These are phyloP conservation scores for Amblyopsis hoosieri DNA, from an alignment of 2,797 vertebrate species.

Conservation along the genomic window DNA sequence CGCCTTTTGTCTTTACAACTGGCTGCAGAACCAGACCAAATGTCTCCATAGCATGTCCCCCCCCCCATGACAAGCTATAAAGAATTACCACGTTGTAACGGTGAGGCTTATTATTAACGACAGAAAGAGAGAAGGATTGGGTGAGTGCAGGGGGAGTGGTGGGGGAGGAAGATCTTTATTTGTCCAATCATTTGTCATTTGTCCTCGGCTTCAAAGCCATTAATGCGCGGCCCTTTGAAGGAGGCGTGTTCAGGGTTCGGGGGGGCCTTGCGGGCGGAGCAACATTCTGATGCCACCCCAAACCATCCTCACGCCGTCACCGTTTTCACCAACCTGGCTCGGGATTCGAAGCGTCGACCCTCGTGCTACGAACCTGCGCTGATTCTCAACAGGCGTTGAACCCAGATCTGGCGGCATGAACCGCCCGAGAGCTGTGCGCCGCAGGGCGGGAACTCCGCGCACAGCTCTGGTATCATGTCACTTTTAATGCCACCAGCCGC, in stretches of 20 bases:
- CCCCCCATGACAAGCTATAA: constrained; percentile 56
- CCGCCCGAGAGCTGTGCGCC: constrained; percentile 33
- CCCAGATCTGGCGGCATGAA: constrained; percentile 12
- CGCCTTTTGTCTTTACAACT: constrained; percentile 51
- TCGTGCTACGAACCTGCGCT: too few relatives aligned
- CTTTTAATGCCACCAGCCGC: constrained; percentile 28
- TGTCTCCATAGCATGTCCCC: constrained; percentile 42
- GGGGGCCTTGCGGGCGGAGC: too few relatives aligned
- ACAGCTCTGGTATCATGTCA: background rate
- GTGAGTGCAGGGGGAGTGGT: background rate
- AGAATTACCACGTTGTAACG: constrained; percentile 79
- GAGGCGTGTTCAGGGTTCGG: too few relatives aligned
- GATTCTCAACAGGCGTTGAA: too few relatives aligned
- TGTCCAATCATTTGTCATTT: too few relatives aligned
- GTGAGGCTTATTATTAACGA: constrained; percentile 65
- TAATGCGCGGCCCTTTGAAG: constrained; percentile 30
- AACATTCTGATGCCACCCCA: too few relatives aligned
- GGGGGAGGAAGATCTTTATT: constrained; percentile 1
- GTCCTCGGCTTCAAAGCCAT: constrained; percentile 34
- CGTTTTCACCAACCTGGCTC: too few relatives aligned
- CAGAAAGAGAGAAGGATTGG: constrained; percentile 24
- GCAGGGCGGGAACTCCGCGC: constrained; percentile 19
- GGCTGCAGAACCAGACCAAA: too few relatives aligned
- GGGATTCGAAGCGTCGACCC: too few relatives aligned
- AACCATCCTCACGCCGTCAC: too few relatives aligned